phyloP scores from a whole-genome alignment of 2,797 vertebrate species.

The Gila robusta region DNA sequence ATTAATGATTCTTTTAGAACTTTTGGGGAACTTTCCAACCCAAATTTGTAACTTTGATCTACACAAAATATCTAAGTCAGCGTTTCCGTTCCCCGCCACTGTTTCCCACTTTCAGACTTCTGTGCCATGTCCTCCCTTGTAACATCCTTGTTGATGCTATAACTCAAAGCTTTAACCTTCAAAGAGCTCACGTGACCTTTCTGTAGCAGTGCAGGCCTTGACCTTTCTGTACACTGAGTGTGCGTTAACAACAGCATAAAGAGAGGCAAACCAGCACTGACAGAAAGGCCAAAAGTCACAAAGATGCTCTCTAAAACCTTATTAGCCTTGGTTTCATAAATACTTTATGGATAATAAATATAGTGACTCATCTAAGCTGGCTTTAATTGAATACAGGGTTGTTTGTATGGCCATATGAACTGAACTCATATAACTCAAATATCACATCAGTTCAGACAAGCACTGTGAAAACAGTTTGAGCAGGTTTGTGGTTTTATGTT shows the following conservation, averaged over 20 bases:
- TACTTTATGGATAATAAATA: slow-evolving; percentile 14
- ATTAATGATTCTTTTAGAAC: background rate
- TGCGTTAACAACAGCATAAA: slow-evolving; percentile 33
- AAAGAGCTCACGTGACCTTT: slow-evolving; percentile 56
- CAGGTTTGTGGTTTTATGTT: background rate
- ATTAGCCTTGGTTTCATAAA: slow-evolving; percentile 22
- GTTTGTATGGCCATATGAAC: background rate
- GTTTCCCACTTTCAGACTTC: background rate
- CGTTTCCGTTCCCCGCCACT: background rate
- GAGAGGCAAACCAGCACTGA: background rate
- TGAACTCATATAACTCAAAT: background rate
- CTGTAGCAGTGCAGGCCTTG: slow-evolving; percentile 42
- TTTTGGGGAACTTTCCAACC: background rate
- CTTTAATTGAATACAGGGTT: slow-evolving; percentile 12
- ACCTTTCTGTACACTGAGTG: slow-evolving; percentile 53
- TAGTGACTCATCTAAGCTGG: slow-evolving; percentile 7
- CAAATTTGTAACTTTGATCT: background rate
- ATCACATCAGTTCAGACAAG: background rate
- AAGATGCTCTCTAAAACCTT: slow-evolving; percentile 42
- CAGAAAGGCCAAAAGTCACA: slow-evolving; percentile 48
- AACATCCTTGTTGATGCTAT: slow-evolving; percentile 40
- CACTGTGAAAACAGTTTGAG: background rate
- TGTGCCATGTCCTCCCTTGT: background rate
- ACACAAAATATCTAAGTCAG: background rate
- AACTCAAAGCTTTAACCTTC: slow-evolving; percentile 55